phyloP scores from a whole-genome alignment of 2,113 vertebrate species.

The Aspiorhynchus laticeps region DNA sequence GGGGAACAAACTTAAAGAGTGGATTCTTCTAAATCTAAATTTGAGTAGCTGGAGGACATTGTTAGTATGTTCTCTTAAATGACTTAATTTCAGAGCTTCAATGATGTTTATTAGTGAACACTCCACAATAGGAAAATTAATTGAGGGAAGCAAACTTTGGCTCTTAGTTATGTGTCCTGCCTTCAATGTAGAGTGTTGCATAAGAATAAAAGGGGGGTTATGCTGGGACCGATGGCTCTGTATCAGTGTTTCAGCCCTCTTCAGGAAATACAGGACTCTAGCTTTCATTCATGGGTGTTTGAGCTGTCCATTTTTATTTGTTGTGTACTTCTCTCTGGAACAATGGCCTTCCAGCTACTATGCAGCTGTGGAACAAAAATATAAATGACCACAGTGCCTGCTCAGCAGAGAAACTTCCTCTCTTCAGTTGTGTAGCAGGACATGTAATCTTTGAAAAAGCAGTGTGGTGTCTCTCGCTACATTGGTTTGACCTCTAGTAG shows the following conservation, averaged over 20 bases:
- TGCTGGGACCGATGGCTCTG: background rate
- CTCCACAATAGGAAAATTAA: background rate
- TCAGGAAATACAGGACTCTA: background rate
- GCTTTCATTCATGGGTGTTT: background rate
- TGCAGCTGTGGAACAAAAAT: conserved; percentile 21
- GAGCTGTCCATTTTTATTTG: background rate
- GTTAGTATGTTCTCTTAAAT: background rate
- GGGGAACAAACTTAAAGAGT: too few relatives aligned
- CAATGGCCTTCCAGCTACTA: conserved; percentile 3
- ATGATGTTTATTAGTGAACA: background rate
- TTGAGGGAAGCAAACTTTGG: background rate
- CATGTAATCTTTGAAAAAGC: conserved; percentile 62
- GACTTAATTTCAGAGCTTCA: too few relatives aligned
- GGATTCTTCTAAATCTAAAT: background rate
- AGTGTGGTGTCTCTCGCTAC: conserved; percentile 55
- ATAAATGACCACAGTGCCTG: conserved; percentile 34
- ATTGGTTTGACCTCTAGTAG: conserved; percentile 60
- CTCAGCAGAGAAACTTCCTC: conserved; percentile 58
- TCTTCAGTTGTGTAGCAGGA: conserved; percentile 46
- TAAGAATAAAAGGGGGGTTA: background rate
- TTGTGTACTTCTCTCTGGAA: background rate
- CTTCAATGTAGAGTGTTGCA: background rate
- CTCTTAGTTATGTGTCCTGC: background rate
- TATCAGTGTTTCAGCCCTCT: background rate
- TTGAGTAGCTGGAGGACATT: background rate